Conservation (phyloP, 2,797 vertebrate genomes). For the Sebastes aleutianus region DNA sequence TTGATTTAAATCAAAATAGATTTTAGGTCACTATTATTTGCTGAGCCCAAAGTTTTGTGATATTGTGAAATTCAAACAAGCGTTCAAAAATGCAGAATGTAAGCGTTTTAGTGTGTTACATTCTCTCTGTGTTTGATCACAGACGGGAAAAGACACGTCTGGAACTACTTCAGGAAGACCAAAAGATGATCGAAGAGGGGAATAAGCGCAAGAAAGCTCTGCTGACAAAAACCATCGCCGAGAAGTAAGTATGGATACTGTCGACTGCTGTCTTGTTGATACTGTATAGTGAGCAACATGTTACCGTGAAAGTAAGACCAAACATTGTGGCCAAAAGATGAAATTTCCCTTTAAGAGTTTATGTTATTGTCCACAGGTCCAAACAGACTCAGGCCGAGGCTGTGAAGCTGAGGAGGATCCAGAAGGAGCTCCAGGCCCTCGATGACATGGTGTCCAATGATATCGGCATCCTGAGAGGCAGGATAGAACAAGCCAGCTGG, state of each 20-base stretch:
- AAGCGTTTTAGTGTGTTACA: background rate
- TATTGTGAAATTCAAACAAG: background rate
- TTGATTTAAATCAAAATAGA: background rate
- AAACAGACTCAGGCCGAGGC: constrained; percentile 94
- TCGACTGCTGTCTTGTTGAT: too few species aligned
- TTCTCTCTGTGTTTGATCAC: constrained; percentile 9
- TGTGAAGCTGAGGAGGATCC: constrained; percentile 91
- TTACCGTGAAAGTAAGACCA: background rate
- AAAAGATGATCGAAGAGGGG: constrained; percentile 91
- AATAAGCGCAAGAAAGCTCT: constrained; percentile 95
- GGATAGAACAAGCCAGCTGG: constrained; percentile 92
- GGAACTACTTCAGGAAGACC: constrained; percentile 91
- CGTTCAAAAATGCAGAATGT: too few species aligned
- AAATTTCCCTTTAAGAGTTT: background rate
- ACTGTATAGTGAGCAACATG: background rate
- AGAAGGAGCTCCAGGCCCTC: constrained; percentile 93
- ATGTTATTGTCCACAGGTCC: constrained; percentile 80
- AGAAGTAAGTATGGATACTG: constrained; percentile 83
- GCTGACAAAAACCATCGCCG: constrained; percentile 92
- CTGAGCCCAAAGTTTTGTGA: background rate
- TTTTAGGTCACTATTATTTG: background rate
- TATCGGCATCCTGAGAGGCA: constrained; percentile 90
- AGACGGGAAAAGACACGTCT: constrained; percentile 91
- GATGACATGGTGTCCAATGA: constrained; percentile 95
- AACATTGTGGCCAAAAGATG: accelerated